These are phyloP conservation scores for Diploscapter pachys DNA, from an alignment of 1,140 invertebrate genomes.

Conservation along the genomic window DNA sequence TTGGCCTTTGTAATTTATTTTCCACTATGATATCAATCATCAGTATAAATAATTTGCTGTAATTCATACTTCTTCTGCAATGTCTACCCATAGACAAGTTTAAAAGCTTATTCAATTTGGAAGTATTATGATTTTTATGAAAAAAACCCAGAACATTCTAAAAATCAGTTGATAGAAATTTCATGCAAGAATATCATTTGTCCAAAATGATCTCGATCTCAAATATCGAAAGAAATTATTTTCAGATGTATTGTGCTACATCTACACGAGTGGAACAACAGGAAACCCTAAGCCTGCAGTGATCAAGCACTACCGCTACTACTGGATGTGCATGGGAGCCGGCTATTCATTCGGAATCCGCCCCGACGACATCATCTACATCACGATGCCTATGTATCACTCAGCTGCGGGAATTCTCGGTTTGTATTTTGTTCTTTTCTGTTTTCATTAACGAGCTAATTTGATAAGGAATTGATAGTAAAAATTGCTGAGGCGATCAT, in stretches of 20 bases:
- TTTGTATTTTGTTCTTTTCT: constrained; percentile 9
- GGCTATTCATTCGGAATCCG: constrained; percentile 41
- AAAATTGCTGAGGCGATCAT: too few species aligned
- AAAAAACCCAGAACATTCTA: too few species aligned
- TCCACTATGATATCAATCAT: too few species aligned
- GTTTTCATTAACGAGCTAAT: too few species aligned
- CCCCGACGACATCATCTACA: constrained; percentile 74
- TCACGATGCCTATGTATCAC: constrained; percentile 86
- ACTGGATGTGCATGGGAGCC: constrained; percentile 41
- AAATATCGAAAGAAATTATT: not conserved
- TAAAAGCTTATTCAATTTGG: too few species aligned
- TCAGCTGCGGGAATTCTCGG: constrained; percentile 76
- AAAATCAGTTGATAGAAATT: constrained; percentile 2
- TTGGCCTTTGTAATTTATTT: too few species aligned
- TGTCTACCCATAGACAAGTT: too few species aligned
- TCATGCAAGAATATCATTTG: not conserved
- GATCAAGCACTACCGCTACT: constrained; percentile 46
- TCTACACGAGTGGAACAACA: constrained; percentile 60
- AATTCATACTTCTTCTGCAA: too few species aligned
- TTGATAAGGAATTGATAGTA: too few species aligned
- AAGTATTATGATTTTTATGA: too few species aligned
- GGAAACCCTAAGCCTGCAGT: constrained; percentile 59
- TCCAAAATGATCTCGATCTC: constrained; percentile 4
- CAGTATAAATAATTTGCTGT: too few species aligned
- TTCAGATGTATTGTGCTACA: constrained; percentile 58